These are phyloP conservation scores for Cardiocondyla obscurior DNA, from an alignment of 1,140 invertebrate species.

Conservation along the genomic window DNA sequence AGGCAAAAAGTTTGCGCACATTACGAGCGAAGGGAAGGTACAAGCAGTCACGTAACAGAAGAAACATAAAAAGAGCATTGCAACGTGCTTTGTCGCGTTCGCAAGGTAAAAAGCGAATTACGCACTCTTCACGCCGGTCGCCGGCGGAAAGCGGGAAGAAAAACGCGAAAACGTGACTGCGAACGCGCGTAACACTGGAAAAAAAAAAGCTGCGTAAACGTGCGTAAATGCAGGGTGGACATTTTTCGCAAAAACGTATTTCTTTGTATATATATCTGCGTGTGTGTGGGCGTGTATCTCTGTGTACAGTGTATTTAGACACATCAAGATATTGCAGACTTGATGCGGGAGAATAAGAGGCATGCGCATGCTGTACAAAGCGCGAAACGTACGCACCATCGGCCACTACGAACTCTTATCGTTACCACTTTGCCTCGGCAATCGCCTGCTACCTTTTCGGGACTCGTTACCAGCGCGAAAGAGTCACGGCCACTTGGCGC, in stretches of 20 bases:
- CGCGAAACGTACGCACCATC: slow-evolving; percentile 70
- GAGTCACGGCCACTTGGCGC: background rate
- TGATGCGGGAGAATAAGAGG: slow-evolving; percentile 55
- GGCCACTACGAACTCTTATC: slow-evolving; percentile 63
- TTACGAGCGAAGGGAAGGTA: slow-evolving; percentile 58
- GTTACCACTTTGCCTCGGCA: slow-evolving; percentile 58
- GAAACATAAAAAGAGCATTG: background rate
- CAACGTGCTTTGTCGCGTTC: slow-evolving; percentile 16
- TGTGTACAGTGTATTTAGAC: background rate
- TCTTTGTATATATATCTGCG: background rate
- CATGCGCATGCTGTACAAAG: slow-evolving; percentile 77
- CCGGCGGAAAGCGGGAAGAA: background rate
- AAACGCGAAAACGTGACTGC: background rate
- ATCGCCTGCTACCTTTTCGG: slow-evolving; percentile 34
- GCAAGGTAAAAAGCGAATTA: background rate
- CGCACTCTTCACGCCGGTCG: background rate
- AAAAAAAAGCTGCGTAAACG: slow-evolving; percentile 43
- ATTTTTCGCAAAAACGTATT: slow-evolving; percentile 3
- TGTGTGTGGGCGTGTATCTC: background rate
- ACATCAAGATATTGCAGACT: slow-evolving; percentile 40
- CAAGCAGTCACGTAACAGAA: background rate
- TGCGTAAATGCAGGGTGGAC: slow-evolving; percentile 27
- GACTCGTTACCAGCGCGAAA: background rate
- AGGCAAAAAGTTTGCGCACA: slow-evolving; percentile 57
- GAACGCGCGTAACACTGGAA: slow-evolving; percentile 20